Evolutionary conservation across 2,797 vertebrate species (phyloP).

Genomic region (Siniperca scherzeri): DNA sequence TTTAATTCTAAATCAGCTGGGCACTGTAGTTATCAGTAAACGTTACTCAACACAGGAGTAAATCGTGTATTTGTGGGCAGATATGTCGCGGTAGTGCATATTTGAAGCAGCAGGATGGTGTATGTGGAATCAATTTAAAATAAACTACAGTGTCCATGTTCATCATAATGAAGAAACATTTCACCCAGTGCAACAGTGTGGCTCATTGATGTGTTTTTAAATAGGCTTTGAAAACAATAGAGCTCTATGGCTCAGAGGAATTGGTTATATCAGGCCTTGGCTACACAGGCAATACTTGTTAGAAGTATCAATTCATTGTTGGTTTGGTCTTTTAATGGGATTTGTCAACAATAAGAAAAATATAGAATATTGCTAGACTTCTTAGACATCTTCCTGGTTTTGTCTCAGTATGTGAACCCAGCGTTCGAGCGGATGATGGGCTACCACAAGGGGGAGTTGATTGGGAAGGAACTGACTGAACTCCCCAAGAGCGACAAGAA

Average conservation of each 20-base stretch:
- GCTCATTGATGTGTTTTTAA: too few relatives aligned
- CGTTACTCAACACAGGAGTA: not conserved
- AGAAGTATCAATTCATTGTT: too few relatives aligned
- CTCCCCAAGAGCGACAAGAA: conserved; percentile 95
- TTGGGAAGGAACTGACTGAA: conserved; percentile 93
- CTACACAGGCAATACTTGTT: not conserved
- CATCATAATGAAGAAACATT: not conserved
- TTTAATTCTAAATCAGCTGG: not conserved
- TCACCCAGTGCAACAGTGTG: too few relatives aligned
- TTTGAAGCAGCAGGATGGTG: not conserved
- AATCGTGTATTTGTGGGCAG: not conserved
- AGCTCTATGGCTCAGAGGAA: not conserved
- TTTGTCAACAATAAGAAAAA: not conserved
- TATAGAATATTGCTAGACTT: not conserved
- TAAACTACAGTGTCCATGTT: not conserved
- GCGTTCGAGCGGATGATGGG: conserved; percentile 97
- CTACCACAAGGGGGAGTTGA: conserved; percentile 92
- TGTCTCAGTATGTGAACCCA: conserved; percentile 94
- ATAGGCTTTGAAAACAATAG: too few relatives aligned
- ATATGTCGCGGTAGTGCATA: not conserved
- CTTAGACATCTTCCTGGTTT: not conserved
- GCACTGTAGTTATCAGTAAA: too few relatives aligned
- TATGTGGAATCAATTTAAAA: not conserved
- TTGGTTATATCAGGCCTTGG: too few relatives aligned
- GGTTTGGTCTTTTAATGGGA: too few relatives aligned